A percentile compares a stretch with the other conserved stretches of the same genome.
phyloP scores from a whole-genome alignment of 2,113 vertebrate genomes.

The Pluvialis apricaria region DNA sequence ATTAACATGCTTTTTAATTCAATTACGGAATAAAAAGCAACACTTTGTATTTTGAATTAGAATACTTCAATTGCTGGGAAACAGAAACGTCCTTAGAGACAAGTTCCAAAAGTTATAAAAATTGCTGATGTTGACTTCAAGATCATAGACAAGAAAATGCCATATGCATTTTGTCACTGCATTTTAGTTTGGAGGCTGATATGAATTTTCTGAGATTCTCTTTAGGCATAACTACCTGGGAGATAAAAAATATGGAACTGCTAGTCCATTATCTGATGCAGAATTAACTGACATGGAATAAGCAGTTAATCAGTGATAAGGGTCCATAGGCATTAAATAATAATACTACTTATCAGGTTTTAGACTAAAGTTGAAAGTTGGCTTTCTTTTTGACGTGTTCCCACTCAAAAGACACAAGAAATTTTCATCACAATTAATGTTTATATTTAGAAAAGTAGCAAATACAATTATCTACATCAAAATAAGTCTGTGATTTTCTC shows the following conservation, averaged over 20 bases:
- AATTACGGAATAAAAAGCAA: neutral
- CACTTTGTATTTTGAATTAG: conserved; percentile 8
- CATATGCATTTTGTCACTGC: neutral
- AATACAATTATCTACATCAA: neutral
- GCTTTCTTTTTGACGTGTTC: neutral
- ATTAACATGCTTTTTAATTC: conserved; percentile 11
- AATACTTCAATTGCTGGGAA: neutral
- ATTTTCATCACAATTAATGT: neutral
- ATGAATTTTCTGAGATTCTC: neutral
- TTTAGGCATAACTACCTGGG: neutral
- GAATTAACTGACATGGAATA: neutral
- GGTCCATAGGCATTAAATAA: neutral
- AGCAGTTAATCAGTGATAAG: neutral
- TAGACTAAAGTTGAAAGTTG: neutral
- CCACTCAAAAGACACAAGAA: neutral
- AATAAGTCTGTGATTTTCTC: neutral
- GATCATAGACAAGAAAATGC: neutral
- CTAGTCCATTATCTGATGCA: neutral
- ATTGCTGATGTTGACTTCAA: neutral
- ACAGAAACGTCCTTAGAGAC: neutral
- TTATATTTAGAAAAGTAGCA: neutral
- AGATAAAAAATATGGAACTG: neutral
- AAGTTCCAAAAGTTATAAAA: neutral
- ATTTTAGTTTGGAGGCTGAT: neutral
- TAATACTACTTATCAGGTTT: neutral